phyloP scores from a whole-genome alignment of 2,888 invertebrate species.

The Helicoverpa assulta region DNA sequence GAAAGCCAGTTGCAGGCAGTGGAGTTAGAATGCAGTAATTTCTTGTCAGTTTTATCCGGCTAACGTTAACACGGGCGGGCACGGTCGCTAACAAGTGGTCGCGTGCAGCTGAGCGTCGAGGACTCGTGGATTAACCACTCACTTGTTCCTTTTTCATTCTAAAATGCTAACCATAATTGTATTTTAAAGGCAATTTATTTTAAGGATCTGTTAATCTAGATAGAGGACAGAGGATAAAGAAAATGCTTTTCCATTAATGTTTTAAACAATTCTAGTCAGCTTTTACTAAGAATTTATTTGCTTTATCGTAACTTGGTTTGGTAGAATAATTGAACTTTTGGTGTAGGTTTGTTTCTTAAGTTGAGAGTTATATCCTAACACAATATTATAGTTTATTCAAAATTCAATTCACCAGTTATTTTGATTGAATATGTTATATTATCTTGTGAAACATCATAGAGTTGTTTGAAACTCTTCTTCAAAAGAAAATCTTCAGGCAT shows the following conservation, averaged over 20 bases:
- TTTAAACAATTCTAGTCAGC: background rate
- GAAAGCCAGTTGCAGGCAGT: constrained; percentile 20
- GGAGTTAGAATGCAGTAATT: constrained; percentile 52
- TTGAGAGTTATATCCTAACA: background rate
- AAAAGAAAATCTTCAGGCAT: constrained; percentile 1
- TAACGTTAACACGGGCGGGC: constrained; percentile 21
- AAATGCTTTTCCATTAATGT: constrained; percentile 17
- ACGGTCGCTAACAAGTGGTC: constrained; percentile 76
- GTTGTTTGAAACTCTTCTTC: background rate
- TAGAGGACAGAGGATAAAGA: constrained; percentile 2
- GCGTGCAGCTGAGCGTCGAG: constrained; percentile 66
- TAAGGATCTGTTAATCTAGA: constrained; percentile 9
- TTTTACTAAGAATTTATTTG: background rate
- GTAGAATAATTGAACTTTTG: constrained; percentile 12
- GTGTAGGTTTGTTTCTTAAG: background rate
- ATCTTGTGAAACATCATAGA: background rate
- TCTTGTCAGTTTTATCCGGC: constrained; percentile 53
- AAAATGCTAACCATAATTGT: constrained; percentile 40
- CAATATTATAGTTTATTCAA: background rate
- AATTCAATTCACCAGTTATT: background rate
- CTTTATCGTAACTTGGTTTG: background rate
- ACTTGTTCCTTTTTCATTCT: constrained; percentile 61
- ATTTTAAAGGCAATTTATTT: constrained; percentile 35
- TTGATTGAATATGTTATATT: background rate
- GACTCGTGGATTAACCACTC: constrained; percentile 59